Evolutionary conservation across 1,140 invertebrate species (phyloP).

Genomic region (Drosophila ambigua): DNA sequence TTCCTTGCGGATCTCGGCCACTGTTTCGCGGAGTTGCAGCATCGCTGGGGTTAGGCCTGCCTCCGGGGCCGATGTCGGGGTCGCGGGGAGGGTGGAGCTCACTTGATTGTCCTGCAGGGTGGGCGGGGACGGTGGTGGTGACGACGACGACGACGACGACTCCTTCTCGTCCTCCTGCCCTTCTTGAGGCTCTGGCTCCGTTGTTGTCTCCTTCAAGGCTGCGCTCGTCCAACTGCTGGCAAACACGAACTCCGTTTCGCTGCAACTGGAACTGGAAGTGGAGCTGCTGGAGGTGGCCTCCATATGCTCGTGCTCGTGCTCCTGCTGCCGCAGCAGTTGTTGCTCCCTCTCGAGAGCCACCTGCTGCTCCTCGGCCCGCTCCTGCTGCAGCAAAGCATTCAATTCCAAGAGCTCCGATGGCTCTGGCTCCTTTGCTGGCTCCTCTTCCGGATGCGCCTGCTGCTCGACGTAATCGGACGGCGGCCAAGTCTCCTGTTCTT

Average conservation of each 20-base stretch:
- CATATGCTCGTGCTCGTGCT: slow-evolving; percentile 26
- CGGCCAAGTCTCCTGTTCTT: slow-evolving; percentile 5
- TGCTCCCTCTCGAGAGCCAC: slow-evolving; percentile 66
- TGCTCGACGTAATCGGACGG: too few species aligned
- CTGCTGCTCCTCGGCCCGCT: slow-evolving; percentile 76
- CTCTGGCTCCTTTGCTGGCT: slow-evolving; percentile 20
- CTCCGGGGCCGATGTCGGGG: slow-evolving; percentile 15
- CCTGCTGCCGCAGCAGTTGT: slow-evolving; percentile 32
- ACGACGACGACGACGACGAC: too few species aligned
- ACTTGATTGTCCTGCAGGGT: slow-evolving; percentile 66
- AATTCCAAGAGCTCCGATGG: slow-evolving; percentile 60
- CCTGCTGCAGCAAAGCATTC: slow-evolving; percentile 76
- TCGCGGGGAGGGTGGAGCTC: slow-evolving; percentile 59
- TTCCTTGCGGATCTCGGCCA: slow-evolving; percentile 50
- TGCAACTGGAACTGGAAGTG: slow-evolving; percentile 19
- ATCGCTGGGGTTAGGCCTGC: slow-evolving; percentile 3
- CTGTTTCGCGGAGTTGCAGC: slow-evolving; percentile 22
- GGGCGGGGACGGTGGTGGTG: background rate
- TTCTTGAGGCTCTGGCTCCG: background rate
- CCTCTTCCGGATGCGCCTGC: background rate
- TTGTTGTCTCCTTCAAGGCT: background rate
- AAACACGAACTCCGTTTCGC: slow-evolving; percentile 1
- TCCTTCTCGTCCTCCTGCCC: slow-evolving; percentile 5
- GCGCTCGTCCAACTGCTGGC: slow-evolving; percentile 8
- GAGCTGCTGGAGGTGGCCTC: slow-evolving; percentile 41